Conservation (phyloP, 2,113 vertebrate genomes). For the Danio rerio region DNA sequence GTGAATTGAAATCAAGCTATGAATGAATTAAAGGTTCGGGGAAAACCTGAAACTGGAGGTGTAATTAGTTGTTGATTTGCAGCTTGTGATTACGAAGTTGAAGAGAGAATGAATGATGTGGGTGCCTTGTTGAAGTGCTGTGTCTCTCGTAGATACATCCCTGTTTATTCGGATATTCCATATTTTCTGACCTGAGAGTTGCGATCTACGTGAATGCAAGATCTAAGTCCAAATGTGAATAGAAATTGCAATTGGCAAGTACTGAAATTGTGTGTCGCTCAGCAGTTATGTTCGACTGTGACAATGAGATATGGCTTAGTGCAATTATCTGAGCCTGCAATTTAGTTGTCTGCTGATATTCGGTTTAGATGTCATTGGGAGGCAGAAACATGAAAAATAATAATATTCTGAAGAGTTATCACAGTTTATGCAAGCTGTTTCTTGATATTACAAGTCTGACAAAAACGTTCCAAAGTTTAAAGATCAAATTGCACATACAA, state of each 20-base stretch:
- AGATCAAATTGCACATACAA: too few relatives aligned
- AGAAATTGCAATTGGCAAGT: background rate
- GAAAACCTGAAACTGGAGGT: constrained; percentile 29
- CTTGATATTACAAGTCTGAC: too few relatives aligned
- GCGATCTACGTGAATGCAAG: background rate
- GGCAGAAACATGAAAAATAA: too few relatives aligned
- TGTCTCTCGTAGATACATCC: background rate
- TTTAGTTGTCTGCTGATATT: too few relatives aligned
- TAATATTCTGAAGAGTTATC: too few relatives aligned
- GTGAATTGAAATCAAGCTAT: constrained; percentile 1
- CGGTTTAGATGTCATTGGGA: too few relatives aligned
- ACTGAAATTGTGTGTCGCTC: too few relatives aligned
- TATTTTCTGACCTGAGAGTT: background rate
- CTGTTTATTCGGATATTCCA: background rate
- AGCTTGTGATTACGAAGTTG: constrained; percentile 2
- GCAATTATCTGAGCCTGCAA: too few relatives aligned
- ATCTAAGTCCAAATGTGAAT: background rate
- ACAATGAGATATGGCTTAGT: too few relatives aligned
- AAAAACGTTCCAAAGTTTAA: too few relatives aligned
- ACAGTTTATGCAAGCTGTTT: too few relatives aligned
- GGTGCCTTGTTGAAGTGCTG: background rate
- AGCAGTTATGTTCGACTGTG: too few relatives aligned
- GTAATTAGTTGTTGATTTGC: constrained; percentile 50
- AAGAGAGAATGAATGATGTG: background rate
- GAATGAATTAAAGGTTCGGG: constrained; percentile 1